Percentiles rank a stretch among this genome's conserved stretches.
phyloP scores from a whole-genome alignment of 2,797 vertebrate genomes.

The Onychomys torridus region DNA sequence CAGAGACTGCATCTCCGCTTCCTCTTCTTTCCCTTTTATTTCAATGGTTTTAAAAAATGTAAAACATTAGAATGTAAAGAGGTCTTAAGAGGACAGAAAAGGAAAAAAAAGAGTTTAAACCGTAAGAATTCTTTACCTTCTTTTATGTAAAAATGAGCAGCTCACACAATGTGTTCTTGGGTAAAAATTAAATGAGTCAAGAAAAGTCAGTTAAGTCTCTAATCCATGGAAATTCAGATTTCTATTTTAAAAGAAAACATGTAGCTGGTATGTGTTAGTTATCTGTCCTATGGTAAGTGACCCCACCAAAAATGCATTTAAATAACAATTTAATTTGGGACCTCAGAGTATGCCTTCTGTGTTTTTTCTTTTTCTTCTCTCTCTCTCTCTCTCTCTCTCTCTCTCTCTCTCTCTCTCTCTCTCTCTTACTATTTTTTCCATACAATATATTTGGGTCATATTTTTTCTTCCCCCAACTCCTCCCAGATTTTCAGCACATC shows the following conservation, averaged over 20 bases:
- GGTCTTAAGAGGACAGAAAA: slow-evolving; percentile 1
- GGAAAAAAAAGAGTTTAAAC: slow-evolving; percentile 65
- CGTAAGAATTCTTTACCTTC: background rate
- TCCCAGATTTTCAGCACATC: background rate
- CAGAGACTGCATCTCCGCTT: slow-evolving; percentile 8
- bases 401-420: too few relatives aligned
- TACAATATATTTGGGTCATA: background rate
- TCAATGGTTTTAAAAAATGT: slow-evolving; percentile 48
- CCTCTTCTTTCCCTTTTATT: slow-evolving; percentile 46
- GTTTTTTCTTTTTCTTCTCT: too few relatives aligned
- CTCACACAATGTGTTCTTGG: background rate
- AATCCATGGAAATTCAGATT: background rate
- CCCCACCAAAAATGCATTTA: background rate
- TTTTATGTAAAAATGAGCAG: background rate
- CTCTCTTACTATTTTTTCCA: too few relatives aligned
- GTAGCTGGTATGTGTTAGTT: background rate
- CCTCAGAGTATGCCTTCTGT: background rate
- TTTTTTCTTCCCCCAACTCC: background rate
- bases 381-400: too few relatives aligned
- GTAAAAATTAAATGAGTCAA: slow-evolving; percentile 22
- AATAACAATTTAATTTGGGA: too few relatives aligned
- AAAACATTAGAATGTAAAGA: slow-evolving; percentile 21
- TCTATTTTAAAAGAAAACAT: background rate
- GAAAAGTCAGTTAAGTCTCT: background rate
- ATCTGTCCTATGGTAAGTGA: background rate